Base-by-base conservation (phyloP, 2,797 vertebrate genomes). In the Rhadinocentrus ornatus region DNA sequence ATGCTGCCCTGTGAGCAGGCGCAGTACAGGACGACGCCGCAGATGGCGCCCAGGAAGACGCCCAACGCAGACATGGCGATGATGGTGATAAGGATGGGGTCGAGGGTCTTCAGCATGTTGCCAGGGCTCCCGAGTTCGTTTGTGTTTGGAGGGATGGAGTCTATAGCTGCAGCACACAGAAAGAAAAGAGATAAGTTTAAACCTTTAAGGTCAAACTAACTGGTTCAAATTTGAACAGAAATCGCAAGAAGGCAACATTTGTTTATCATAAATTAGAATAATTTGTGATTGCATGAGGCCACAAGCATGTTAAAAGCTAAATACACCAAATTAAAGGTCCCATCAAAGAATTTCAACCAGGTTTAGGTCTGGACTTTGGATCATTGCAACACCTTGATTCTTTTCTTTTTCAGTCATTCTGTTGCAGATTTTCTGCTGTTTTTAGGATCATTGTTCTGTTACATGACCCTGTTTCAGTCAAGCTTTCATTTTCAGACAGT, bases 81-180 rank as follows among this genome's bases (percentile, higher is more conserved):
- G 92, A 99, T 99, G 83, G 98, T 99, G 87, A 99, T 99, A 71
- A 99, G 96, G 89, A 99, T 99, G 78, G 98, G 98, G 81, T 99
- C 97, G 88, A 99, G 86, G 5, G 97, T 98, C 93, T 98, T 97
- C 89, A 99, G 89, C 86, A 99, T 97, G 11, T 95, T 98, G 44
- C 97, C 96, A 0, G 96, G 93, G 48, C 95, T 95, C 31, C 93
- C 92, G 34, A 96, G 86, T 26, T 91, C 88, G 0, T 73, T 69
- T 15, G 31, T 72, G 0, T 86, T 89, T 46, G 77, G 82, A 0
- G 82, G 37, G 34, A 78, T 65, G 0, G 89, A 62, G 79, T 90
- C 91, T 26, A 93, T 71, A 3, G 92, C 92, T 93, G 75, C 29
- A 4, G 22, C 39, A 62, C 2, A 52, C 3, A 52, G 2, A 62